Evolutionary conservation across 2,113 vertebrate genomes (phyloP).

Genomic region (Ibidorhyncha struthersii): DNA sequence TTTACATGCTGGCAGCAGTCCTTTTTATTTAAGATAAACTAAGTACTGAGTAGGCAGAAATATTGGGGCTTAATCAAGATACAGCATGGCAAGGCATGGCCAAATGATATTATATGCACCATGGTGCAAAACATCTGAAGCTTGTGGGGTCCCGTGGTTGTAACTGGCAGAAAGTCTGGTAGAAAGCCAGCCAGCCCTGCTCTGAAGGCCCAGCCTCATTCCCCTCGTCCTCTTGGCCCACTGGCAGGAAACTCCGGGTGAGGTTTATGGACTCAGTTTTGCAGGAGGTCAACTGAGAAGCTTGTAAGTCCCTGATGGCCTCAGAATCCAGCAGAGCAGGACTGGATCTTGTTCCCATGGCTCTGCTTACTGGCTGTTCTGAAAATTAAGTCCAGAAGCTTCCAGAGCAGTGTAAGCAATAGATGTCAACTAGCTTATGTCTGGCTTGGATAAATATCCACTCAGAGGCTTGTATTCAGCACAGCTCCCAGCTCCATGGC

Average conservation of each 20-base stretch:
- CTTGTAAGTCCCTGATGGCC: neutral
- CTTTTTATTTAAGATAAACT: neutral
- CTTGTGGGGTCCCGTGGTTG: neutral
- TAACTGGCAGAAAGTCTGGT: neutral
- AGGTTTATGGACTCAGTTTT: slow-evolving; percentile 15
- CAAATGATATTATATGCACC: neutral
- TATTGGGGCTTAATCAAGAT: neutral
- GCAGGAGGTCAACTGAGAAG: neutral
- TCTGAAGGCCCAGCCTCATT: neutral
- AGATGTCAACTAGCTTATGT: neutral
- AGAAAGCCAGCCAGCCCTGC: neutral
- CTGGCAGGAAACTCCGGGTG: neutral
- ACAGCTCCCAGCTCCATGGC: neutral
- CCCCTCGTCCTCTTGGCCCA: neutral
- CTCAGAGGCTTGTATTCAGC: neutral
- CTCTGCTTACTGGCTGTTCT: neutral
- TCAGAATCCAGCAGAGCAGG: neutral
- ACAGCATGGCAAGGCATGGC: neutral
- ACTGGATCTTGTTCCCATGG: neutral
- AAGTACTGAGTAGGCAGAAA: neutral
- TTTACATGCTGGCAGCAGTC: neutral
- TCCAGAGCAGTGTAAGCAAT: neutral
- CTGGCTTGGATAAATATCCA: neutral
- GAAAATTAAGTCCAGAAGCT: slow-evolving; percentile 27
- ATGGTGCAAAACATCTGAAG: neutral